phyloP scores from a whole-genome alignment of 1,140 invertebrate species.

The Atopsyche davidsoni region DNA sequence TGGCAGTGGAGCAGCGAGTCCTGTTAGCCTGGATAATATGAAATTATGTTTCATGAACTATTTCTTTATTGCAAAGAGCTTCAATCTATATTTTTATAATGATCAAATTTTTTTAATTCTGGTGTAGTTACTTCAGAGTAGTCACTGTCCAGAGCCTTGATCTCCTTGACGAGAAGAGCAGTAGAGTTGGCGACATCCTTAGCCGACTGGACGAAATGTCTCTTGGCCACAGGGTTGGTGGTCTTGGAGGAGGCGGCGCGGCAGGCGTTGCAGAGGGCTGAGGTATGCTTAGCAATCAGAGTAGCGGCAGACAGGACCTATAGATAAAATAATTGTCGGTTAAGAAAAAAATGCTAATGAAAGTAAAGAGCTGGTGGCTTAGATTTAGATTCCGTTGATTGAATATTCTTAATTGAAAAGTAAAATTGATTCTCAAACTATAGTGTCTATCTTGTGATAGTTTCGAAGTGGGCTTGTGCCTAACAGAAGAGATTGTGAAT shows the following conservation, averaged over 20 bases:
- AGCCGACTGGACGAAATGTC: constrained; percentile 95
- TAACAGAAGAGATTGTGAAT: too few species aligned
- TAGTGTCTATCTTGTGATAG: too few species aligned
- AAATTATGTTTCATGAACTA: background rate
- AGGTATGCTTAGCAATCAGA: constrained; percentile 93
- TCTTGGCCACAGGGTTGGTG: constrained; percentile 86
- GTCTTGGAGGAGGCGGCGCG: constrained; percentile 87
- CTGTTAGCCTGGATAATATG: constrained; percentile 46
- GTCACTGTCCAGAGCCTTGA: constrained; percentile 85
- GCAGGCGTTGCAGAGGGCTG: constrained; percentile 91
- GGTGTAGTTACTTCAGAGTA: constrained; percentile 58
- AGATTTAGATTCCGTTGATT: too few species aligned
- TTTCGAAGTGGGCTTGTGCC: too few species aligned
- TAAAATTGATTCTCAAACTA: too few species aligned
- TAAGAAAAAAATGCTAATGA: too few species aligned
- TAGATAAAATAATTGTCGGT: too few species aligned
- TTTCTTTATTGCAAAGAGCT: background rate
- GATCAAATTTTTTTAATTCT: background rate
- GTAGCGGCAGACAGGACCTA: constrained; percentile 87
- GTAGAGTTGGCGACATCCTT: constrained; percentile 97
- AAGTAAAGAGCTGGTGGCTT: too few species aligned
- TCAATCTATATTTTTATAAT: background rate
- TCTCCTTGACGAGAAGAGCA: constrained; percentile 88
- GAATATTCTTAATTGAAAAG: too few species aligned
- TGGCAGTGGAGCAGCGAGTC: constrained; percentile 70